A percentile compares a stretch with the other conserved stretches of the same genome.
Conservation (phyloP, 2,797 vertebrate species). For the Petrocephalus sullivani region DNA sequence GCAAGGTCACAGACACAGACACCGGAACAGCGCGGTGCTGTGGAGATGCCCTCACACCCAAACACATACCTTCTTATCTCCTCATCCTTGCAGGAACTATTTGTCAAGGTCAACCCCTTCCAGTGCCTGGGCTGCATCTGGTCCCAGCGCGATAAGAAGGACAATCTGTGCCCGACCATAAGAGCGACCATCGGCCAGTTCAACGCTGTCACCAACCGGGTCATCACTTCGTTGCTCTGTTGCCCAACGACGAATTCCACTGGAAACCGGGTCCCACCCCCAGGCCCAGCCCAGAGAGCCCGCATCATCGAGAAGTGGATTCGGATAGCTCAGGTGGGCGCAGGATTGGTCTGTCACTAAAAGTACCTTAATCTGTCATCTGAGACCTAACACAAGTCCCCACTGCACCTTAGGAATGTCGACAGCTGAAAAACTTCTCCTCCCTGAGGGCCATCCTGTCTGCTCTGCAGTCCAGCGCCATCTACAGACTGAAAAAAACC, state of each 20-base stretch:
- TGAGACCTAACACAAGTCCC: background rate
- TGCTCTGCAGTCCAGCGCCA: slow-evolving; percentile 77
- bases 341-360: background rate
- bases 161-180: slow-evolving; percentile 67
- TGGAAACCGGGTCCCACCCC: slow-evolving; percentile 39
- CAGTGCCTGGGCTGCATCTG: slow-evolving; percentile 84
- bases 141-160: slow-evolving; percentile 84
- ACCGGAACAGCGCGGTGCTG: background rate
- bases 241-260: slow-evolving; percentile 30
- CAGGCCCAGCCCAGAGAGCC: slow-evolving; percentile 59
- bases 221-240: slow-evolving; percentile 77
- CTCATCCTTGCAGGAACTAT: slow-evolving; percentile 65
- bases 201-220: slow-evolving; percentile 73
- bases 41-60: background rate
- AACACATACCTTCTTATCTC: background rate
- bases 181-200: slow-evolving; percentile 86
- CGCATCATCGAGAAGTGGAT: slow-evolving; percentile 79
- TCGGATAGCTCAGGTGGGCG: slow-evolving; percentile 70
- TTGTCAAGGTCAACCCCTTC: slow-evolving; percentile 66
- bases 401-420: slow-evolving; percentile 63
- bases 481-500: slow-evolving; percentile 80
- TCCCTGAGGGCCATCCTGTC: slow-evolving; percentile 80
- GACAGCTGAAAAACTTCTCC: slow-evolving; percentile 76
- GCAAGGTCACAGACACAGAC: background rate
- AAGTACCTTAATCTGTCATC: background rate